A percentile compares a stretch with the other conserved stretches of the same genome.
These are phyloP conservation scores for Tricholauxania praeusta DNA, from an alignment of 2,888 invertebrate genomes.

Conservation along the genomic window DNA sequence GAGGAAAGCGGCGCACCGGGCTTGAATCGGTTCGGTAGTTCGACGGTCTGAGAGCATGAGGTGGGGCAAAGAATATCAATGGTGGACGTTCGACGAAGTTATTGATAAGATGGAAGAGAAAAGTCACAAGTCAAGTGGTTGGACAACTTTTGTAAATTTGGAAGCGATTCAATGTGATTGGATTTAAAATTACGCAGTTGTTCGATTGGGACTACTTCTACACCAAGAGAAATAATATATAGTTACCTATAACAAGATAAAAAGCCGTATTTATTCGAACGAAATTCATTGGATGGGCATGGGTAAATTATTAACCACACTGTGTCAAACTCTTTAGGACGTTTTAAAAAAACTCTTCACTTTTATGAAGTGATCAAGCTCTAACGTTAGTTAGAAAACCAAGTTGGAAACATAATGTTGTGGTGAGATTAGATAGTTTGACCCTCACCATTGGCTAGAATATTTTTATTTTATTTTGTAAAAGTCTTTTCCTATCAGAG, in stretches of 20 bases:
- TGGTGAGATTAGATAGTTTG: too few relatives aligned
- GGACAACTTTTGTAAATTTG: slow-evolving; percentile 38
- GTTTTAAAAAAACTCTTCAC: too few relatives aligned
- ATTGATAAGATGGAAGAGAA: slow-evolving; percentile 32
- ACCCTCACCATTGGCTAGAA: neutral
- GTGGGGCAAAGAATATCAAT: too few relatives aligned
- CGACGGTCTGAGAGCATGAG: too few relatives aligned
- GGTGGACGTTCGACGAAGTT: slow-evolving; percentile 14
- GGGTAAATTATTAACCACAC: too few relatives aligned
- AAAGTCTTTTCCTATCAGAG: neutral
- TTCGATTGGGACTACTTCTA: neutral
- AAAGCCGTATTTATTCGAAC: too few relatives aligned
- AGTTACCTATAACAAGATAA: too few relatives aligned
- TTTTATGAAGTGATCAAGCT: too few relatives aligned
- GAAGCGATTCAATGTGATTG: slow-evolving; percentile 16
- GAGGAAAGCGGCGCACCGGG: neutral
- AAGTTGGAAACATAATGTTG: too few relatives aligned
- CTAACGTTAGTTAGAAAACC: too few relatives aligned
- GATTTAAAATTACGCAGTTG: slow-evolving; percentile 26
- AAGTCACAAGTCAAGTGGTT: slow-evolving; percentile 50
- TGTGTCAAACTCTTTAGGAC: too few relatives aligned
- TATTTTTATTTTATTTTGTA: neutral
- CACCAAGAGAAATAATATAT: neutral
- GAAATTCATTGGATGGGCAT: too few relatives aligned
- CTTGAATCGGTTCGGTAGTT: neutral